A percentile compares a stretch with the other conserved stretches of the same genome.
These are phyloP conservation scores for Brienomyrus longianalis DNA, from an alignment of 2,113 vertebrate genomes.

Conservation along the genomic window DNA sequence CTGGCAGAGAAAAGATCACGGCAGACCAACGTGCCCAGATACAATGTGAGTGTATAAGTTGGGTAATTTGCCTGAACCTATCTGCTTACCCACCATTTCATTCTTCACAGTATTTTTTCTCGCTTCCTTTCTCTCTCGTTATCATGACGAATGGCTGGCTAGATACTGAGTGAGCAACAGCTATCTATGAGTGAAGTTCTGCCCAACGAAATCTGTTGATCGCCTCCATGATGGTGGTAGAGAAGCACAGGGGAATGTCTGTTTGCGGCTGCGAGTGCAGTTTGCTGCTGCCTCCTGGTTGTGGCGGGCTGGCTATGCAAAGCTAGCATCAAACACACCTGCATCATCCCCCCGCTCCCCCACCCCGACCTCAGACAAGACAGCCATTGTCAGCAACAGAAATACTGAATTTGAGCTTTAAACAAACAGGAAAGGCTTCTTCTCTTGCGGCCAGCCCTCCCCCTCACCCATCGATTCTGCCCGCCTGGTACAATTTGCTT, in stretches of 20 bases:
- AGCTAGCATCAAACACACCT: conserved; percentile 60
- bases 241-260: not conserved
- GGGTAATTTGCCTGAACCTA: not conserved
- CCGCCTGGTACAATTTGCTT: not conserved
- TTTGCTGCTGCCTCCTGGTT: conserved; percentile 21
- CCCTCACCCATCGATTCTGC: conserved; percentile 30
- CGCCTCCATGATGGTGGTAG: not conserved
- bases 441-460: conserved; percentile 33
- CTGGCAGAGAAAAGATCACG: conserved; percentile 84
- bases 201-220: not conserved
- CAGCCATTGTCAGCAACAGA: conserved; percentile 53
- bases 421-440: conserved; percentile 46
- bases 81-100: not conserved
- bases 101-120: not conserved
- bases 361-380: conserved; percentile 50
- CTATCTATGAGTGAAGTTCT: not conserved
- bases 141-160: not conserved
- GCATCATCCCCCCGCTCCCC: conserved; percentile 50
- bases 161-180: not conserved
- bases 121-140: not conserved
- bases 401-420: conserved; percentile 34
- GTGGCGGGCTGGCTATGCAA: conserved; percentile 60
- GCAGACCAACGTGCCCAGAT: conserved; percentile 68
- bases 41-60: conserved; percentile 65
- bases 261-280: not conserved